Conservation (phyloP, 2,113 vertebrate genomes). For the Myrmecobius fasciatus region DNA sequence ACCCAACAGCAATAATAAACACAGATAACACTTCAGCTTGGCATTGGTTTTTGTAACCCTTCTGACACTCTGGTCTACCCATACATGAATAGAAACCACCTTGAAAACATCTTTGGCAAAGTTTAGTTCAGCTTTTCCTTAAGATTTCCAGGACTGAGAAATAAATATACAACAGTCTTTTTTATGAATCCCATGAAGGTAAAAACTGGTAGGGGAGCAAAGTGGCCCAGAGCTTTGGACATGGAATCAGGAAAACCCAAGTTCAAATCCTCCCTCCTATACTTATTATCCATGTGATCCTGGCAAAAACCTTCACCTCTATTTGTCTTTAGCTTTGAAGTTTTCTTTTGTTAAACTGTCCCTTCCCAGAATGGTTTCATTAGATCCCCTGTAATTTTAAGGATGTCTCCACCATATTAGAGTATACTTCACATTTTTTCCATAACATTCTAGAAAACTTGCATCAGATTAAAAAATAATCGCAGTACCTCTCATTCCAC, state of each 20-base stretch:
- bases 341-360: too few relatives aligned
- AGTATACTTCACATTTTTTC: too few relatives aligned
- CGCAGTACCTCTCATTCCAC: too few relatives aligned
- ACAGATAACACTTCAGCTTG: conserved; percentile 52
- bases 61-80: conserved; percentile 9
- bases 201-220: background rate
- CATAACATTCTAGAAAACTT: too few relatives aligned
- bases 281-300: background rate
- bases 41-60: conserved; percentile 38
- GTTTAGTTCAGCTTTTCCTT: background rate
- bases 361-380: too few relatives aligned
- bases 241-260: background rate
- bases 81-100: background rate
- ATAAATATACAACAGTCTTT: background rate
- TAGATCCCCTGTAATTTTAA: too few relatives aligned
- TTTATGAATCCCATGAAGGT: background rate
- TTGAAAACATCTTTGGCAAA: background rate
- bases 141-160: background rate
- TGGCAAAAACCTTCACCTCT: background rate
- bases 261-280: background rate
- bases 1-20: conserved; percentile 34
- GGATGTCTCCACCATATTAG: too few relatives aligned
- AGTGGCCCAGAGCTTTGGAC: background rate
- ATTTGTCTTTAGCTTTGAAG: background rate
- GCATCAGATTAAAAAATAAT: too few relatives aligned